These are phyloP conservation scores for Chrysopilus asiliformis DNA, from an alignment of 2,888 invertebrate species.

Conservation along the genomic window DNA sequence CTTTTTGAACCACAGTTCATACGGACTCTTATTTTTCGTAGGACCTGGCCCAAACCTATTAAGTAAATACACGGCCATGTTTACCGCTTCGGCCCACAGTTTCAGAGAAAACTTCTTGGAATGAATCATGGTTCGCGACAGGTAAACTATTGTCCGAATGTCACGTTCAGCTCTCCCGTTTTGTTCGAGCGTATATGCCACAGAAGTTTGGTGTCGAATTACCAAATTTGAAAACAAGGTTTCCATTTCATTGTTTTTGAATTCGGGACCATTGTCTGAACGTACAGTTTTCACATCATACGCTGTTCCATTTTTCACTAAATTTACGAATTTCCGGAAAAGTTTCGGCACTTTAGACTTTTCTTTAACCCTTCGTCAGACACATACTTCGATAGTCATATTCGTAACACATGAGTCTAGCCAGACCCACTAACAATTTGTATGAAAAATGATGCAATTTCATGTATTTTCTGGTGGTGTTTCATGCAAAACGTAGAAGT, in stretches of 20 bases:
- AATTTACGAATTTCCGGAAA: no score
- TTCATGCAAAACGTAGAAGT: no score
- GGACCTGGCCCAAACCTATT: no score
- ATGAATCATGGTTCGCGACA: conserved; percentile 19
- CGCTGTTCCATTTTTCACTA: no score
- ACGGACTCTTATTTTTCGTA: conserved; percentile 18
- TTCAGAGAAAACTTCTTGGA: conserved; percentile 16
- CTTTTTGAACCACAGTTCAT: conserved; percentile 21
- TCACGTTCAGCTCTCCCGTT: conserved; percentile 27
- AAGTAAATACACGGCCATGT: conserved; percentile 23
- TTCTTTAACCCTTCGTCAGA: no score
- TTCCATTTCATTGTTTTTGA: conserved; percentile 16
- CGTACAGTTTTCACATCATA: conserved; percentile 4
- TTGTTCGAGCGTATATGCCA: conserved; percentile 25
- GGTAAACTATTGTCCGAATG: conserved; percentile 25
- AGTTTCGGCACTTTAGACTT: conserved; percentile 12
- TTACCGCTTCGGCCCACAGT: conserved; percentile 30
- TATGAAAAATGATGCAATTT: no score
- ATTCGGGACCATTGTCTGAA: conserved; percentile 16
- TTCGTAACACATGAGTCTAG: no score
- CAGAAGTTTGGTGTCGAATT: conserved; percentile 18
- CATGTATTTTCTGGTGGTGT: no score
- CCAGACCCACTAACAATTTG: no score
- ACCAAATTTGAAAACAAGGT: conserved; percentile 17
- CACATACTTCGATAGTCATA: no score